phyloP scores from a whole-genome alignment of 2,113 vertebrate genomes.

The Mystacornis crossleyi region DNA sequence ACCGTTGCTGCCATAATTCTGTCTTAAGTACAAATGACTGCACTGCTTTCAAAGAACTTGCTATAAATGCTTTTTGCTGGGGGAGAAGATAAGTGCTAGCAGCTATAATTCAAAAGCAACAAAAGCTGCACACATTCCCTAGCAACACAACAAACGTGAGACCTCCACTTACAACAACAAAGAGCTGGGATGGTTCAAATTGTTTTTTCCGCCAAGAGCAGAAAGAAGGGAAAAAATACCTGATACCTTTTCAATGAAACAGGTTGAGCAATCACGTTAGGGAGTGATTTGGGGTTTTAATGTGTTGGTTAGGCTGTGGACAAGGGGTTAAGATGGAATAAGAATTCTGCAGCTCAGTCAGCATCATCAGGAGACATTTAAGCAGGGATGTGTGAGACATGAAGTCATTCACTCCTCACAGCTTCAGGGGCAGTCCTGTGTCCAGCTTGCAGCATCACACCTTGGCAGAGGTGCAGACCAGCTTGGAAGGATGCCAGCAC shows the following conservation, averaged over 20 bases:
- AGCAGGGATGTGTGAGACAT: not conserved
- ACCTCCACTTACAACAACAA: not conserved
- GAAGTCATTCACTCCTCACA: not conserved
- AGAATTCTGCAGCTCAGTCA: not conserved
- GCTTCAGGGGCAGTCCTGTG: not conserved
- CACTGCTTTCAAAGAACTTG: slow-evolving; percentile 31
- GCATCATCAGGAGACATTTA: not conserved
- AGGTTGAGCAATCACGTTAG: not conserved
- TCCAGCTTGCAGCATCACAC: not conserved
- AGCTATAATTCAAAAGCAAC: slow-evolving; percentile 30
- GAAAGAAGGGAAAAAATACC: not conserved
- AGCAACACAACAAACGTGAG: not conserved
- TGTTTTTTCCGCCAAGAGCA: not conserved
- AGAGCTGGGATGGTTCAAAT: not conserved
- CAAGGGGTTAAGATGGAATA: not conserved
- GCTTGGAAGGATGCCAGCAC: not conserved
- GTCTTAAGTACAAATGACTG: slow-evolving; percentile 40
- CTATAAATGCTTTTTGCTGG: slow-evolving; percentile 19
- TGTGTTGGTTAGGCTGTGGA: not conserved
- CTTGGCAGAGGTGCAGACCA: not conserved
- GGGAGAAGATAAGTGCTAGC: slow-evolving; percentile 32
- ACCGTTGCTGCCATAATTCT: slow-evolving; percentile 28
- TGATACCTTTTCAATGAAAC: not conserved
- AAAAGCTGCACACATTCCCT: slow-evolving; percentile 16
- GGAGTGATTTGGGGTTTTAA: not conserved